These are phyloP conservation scores for Callyntrura sp. DNA, from an alignment of 2,888 invertebrate genomes.

Conservation along the genomic window DNA sequence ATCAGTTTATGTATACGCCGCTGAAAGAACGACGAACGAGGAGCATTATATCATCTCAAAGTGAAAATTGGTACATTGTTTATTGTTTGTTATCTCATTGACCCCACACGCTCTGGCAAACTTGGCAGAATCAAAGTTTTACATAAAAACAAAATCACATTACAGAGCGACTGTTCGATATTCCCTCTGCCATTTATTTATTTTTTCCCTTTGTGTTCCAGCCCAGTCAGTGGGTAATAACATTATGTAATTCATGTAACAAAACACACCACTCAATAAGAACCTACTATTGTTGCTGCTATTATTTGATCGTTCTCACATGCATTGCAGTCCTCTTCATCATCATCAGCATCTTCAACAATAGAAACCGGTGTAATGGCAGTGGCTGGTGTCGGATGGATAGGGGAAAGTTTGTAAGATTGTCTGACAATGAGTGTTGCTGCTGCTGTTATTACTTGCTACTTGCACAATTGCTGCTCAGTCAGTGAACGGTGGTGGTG, in stretches of 20 bases:
- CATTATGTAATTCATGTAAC: conserved; percentile 76
- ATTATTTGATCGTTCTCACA: conserved; percentile 43
- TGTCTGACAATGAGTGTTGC: conserved; percentile 11
- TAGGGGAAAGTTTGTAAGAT: neutral
- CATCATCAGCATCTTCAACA: conserved; percentile 7
- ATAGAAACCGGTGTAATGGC: neutral
- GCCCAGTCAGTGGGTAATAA: conserved; percentile 60
- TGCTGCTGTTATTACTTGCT: conserved; percentile 19
- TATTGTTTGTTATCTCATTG: conserved; percentile 51
- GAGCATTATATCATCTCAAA: conserved; percentile 23
- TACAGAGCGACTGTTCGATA: neutral
- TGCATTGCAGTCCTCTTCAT: neutral
- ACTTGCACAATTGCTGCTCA: no score
- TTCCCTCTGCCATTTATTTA: conserved; percentile 40
- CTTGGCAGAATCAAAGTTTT: neutral
- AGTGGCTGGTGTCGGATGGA: neutral
- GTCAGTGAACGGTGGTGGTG: neutral
- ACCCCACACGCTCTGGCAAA: conserved; percentile 37
- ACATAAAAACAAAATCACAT: neutral
- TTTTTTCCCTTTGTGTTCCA: conserved; percentile 57
- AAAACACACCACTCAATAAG: no score
- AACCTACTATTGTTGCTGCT: conserved; percentile 30
- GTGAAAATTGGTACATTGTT: neutral
- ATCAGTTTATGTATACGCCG: no score
- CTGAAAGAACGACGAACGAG: no score